Evolutionary conservation across 2,113 vertebrate genomes (phyloP).

Genomic region (Pachyramphus minor): DNA sequence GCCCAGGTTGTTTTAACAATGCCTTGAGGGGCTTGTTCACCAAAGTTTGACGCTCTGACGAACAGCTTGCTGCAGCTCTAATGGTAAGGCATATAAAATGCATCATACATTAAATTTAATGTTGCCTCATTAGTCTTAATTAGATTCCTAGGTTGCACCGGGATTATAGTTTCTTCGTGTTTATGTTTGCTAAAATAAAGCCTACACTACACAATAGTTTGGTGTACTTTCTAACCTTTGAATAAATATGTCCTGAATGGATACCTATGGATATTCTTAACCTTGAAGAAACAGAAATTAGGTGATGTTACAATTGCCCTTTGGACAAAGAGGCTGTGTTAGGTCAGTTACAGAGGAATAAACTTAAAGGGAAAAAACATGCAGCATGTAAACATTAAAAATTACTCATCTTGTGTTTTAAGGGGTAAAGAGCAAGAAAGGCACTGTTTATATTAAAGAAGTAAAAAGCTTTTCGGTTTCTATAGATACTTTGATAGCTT

Average conservation of each 20-base stretch:
- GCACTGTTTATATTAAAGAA: not conserved
- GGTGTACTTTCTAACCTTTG: conserved; percentile 53
- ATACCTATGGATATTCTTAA: conserved; percentile 2
- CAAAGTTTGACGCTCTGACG: conserved; percentile 60
- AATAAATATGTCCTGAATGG: conserved; percentile 52
- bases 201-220: conserved; percentile 58
- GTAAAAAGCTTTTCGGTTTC: not conserved
- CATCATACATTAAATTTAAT: conserved; percentile 82
- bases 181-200: conserved; percentile 74
- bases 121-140: conserved; percentile 82
- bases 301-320: not conserved
- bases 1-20: conserved; percentile 54
- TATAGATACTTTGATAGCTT: not conserved
- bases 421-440: not conserved
- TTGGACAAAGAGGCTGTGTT: not conserved
- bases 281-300: not conserved
- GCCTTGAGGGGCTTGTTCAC: conserved; percentile 65
- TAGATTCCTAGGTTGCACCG: conserved; percentile 74
- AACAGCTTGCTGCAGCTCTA: conserved; percentile 77
- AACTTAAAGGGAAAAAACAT: not conserved
- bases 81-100: conserved; percentile 75
- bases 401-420: not conserved
- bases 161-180: conserved; percentile 73
- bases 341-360: not conserved
- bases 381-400: not conserved